phyloP scores from a whole-genome alignment of 2,888 invertebrate genomes.

The Amiota communis region DNA sequence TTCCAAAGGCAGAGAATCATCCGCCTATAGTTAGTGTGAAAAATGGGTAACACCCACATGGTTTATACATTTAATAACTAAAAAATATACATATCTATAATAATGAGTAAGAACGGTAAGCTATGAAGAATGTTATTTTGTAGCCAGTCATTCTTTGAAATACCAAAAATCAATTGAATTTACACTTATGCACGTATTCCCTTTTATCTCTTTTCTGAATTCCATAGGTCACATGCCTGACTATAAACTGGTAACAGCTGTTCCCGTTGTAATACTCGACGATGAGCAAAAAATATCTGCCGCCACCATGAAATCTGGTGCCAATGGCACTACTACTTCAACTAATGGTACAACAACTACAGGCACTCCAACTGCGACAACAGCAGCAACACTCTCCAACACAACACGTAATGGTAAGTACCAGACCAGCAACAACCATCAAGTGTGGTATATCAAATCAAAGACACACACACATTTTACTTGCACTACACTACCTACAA shows the following conservation, averaged over 20 bases:
- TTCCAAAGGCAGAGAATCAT: too few relatives aligned
- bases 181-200: not conserved
- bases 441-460: not conserved
- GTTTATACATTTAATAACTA: too few relatives aligned
- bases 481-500: not conserved
- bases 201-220: constrained; percentile 38
- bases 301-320: constrained; percentile 40
- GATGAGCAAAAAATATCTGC: constrained; percentile 74
- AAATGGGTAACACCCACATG: too few relatives aligned
- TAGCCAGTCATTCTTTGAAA: too few relatives aligned
- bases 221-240: constrained; percentile 74
- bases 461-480: not conserved
- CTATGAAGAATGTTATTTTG: not conserved
- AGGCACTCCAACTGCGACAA: constrained; percentile 33
- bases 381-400: constrained; percentile 50
- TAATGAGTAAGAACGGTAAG: not conserved
- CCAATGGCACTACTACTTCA: constrained; percentile 23
- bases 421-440: not conserved
- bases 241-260: constrained; percentile 84
- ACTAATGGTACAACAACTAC: constrained; percentile 31
- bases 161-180: constrained; percentile 6
- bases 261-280: constrained; percentile 85
- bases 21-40: too few relatives aligned
- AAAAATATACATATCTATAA: too few relatives aligned
- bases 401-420: constrained; percentile 63